Evolutionary conservation across 1,140 invertebrate genomes (phyloP).

Genomic region (Heliconius nattereri): DNA sequence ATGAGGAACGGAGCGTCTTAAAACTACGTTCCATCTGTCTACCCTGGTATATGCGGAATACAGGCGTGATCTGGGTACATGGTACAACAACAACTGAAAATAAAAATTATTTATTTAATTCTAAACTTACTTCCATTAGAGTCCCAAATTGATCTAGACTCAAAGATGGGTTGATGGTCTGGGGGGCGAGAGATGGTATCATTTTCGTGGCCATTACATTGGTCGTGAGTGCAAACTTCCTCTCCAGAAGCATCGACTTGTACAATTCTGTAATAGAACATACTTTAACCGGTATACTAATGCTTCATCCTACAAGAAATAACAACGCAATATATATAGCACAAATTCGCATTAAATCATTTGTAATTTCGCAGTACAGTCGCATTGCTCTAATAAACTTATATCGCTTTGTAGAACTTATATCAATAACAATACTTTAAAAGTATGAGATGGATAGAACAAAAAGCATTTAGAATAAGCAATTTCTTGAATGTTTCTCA

Average conservation of each 20-base stretch:
- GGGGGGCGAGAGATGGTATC: constrained; percentile 95
- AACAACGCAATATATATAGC: neutral
- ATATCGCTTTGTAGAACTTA: neutral
- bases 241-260: constrained; percentile 94
- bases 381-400: neutral
- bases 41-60: too few species aligned
- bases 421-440: neutral
- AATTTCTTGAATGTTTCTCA: neutral
- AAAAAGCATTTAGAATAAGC: neutral
- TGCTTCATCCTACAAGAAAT: neutral
- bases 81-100: too few species aligned
- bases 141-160: constrained; percentile 94
- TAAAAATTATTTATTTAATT: neutral
- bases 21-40: too few species aligned
- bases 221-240: constrained; percentile 94
- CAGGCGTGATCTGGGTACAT: too few species aligned
- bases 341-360: neutral
- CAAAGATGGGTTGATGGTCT: constrained; percentile 94
- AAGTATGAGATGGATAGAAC: neutral
- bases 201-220: constrained; percentile 96
- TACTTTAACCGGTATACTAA: neutral
- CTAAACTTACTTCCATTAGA: constrained; percentile 86
- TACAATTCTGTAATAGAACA: constrained; percentile 84
- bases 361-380: neutral
- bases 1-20: too few species aligned